These are phyloP conservation scores for Chymomyza costata DNA, from an alignment of 1,140 invertebrate species.

Conservation along the genomic window DNA sequence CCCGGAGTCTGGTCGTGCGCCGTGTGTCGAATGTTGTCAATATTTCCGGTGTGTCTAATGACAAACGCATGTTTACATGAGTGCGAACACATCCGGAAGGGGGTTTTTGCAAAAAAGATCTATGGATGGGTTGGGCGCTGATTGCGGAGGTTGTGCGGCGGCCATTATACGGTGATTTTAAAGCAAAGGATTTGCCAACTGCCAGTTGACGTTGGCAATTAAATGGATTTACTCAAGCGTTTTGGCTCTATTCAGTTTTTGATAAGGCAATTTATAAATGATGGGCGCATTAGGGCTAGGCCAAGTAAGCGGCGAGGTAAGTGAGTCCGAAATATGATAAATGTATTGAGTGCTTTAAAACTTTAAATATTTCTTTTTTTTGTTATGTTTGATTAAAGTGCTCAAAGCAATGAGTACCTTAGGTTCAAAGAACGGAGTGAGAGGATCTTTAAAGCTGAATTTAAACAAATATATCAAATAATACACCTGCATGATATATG, in stretches of 20 bases:
- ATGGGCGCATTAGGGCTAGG: too few species aligned
- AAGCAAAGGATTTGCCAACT: constrained; percentile 22
- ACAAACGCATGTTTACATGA: constrained; percentile 73
- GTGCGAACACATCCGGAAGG: constrained; percentile 61
- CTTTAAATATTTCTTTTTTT: too few species aligned
- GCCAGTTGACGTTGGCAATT: constrained; percentile 49
- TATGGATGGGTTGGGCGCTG: constrained; percentile 22
- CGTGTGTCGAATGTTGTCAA: constrained; percentile 64
- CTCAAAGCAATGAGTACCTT: too few species aligned
- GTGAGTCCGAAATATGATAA: too few species aligned
- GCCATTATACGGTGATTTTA: constrained; percentile 53
- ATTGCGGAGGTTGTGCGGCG: constrained; percentile 35
- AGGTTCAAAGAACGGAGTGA: too few species aligned
- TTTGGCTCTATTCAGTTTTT: constrained; percentile 41
- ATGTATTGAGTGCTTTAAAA: too few species aligned
- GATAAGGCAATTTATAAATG: constrained; percentile 67
- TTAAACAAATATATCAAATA: too few species aligned
- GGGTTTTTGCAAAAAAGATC: too few species aligned
- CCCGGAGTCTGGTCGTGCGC: constrained; percentile 37
- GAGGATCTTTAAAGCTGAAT: too few species aligned
- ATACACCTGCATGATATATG: too few species aligned
- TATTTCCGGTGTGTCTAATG: constrained; percentile 73
- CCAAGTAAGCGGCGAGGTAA: too few species aligned
- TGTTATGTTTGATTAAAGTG: too few species aligned
- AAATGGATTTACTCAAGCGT: constrained; percentile 70